Conservation (phyloP, 2,888 invertebrate species). For the Drosophila mimetica region DNA sequence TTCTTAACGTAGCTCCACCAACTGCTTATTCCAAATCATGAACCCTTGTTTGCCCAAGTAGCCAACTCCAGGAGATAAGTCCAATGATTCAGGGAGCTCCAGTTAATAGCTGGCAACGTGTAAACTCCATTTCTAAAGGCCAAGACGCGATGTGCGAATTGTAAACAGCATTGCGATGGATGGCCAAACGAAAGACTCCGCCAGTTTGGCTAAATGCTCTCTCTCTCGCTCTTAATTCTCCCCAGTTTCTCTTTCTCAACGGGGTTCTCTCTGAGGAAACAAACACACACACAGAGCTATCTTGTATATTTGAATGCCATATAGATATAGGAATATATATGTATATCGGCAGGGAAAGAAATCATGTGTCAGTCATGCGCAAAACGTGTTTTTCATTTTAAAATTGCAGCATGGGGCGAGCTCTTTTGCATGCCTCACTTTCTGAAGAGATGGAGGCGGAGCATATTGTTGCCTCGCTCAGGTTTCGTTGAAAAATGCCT, state of each 20-base stretch:
- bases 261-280: constrained; percentile 1
- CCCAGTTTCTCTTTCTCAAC: constrained; percentile 15
- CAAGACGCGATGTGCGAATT: constrained; percentile 2
- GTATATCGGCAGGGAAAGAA: constrained; percentile 51
- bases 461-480: constrained; percentile 63
- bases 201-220: constrained; percentile 25
- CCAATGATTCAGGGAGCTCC: constrained; percentile 1
- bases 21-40: constrained; percentile 1
- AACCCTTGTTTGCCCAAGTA: neutral
- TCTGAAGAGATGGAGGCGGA: constrained; percentile 81
- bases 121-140: constrained; percentile 25
- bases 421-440: constrained; percentile 74
- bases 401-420: constrained; percentile 68
- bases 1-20: constrained; percentile 1
- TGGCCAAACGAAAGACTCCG: constrained; percentile 38
- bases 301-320: constrained; percentile 26
- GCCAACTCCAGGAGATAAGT: constrained; percentile 4
- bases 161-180: constrained; percentile 29
- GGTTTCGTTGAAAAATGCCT: constrained; percentile 16
- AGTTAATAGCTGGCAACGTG: constrained; percentile 27
- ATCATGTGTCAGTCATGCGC: constrained; percentile 79
- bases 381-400: constrained; percentile 78
- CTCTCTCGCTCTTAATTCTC: constrained; percentile 34
- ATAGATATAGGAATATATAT: neutral
- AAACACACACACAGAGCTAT: constrained; percentile 1